A percentile compares a stretch with the other conserved stretches of the same genome.
Evolutionary conservation across 2,888 invertebrate species (phyloP).

Genomic region (Calliphora vomitoria): DNA sequence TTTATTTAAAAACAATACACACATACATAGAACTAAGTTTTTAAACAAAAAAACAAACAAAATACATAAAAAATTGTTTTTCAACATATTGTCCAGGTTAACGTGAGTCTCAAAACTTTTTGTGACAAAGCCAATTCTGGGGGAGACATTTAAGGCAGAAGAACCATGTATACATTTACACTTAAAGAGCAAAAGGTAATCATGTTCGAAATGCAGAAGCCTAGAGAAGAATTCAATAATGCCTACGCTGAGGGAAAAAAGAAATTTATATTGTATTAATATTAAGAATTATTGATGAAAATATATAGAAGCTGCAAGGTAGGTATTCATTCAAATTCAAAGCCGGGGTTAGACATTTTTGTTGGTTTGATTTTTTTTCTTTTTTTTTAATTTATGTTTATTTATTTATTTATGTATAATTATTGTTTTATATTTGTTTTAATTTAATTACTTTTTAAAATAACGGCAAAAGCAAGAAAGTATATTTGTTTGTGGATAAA

Average conservation of each 20-base stretch:
- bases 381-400: slow-evolving; percentile 52
- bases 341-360: slow-evolving; percentile 50
- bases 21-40: slow-evolving; percentile 29
- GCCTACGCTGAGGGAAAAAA: slow-evolving; percentile 68
- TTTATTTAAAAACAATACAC: slow-evolving; percentile 65
- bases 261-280: slow-evolving; percentile 63
- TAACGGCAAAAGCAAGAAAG: slow-evolving; percentile 69
- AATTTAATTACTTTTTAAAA: slow-evolving; percentile 30
- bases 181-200: slow-evolving; percentile 11
- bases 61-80: slow-evolving; percentile 46
- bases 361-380: slow-evolving; percentile 13
- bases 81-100: slow-evolving; percentile 56
- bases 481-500: slow-evolving; percentile 50
- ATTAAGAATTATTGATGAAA: not conserved
- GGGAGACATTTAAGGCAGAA: slow-evolving; percentile 32
- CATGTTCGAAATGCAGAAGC: slow-evolving; percentile 48
- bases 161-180: slow-evolving; percentile 25
- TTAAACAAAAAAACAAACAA: slow-evolving; percentile 26
- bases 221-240: slow-evolving; percentile 69
- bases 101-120: slow-evolving; percentile 14
- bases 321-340: slow-evolving; percentile 1
- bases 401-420: slow-evolving; percentile 66
- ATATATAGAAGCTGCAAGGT: no score
- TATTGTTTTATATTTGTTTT: slow-evolving; percentile 65
- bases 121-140: slow-evolving; percentile 29